Percentiles rank a stretch among this genome's conserved stretches.
phyloP scores from a whole-genome alignment of 2,797 vertebrate species.

The Coregonus sp. region DNA sequence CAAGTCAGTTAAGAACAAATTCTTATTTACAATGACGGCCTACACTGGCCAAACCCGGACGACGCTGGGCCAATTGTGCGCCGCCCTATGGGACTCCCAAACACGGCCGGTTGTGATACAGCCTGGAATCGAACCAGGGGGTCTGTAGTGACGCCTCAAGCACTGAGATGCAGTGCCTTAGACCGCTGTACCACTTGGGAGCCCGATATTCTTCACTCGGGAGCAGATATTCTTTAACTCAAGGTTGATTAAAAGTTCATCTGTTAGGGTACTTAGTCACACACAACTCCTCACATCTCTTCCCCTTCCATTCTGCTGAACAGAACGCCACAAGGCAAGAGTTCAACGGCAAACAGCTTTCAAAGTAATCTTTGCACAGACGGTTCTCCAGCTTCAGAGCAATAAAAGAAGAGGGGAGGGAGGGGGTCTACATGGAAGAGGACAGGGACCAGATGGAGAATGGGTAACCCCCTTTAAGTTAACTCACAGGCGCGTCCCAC shows the following conservation, averaged over 20 bases:
- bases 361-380: constrained; percentile 36
- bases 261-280: neutral
- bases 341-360: constrained; percentile 40
- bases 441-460: neutral
- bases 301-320: constrained; percentile 17
- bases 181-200: no score
- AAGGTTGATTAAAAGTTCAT: constrained; percentile 48
- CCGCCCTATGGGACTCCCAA: no score
- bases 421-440: neutral
- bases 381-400: constrained; percentile 14
- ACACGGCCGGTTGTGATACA: no score
- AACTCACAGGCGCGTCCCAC: constrained; percentile 84
- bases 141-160: no score
- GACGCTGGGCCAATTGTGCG: no score
- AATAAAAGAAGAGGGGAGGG: neutral
- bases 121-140: no score
- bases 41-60: no score
- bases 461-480: neutral
- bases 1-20: no score
- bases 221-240: neutral
- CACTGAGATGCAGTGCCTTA: no score
- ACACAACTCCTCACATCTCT: neutral
- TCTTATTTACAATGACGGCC: no score
- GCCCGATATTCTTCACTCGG: neutral
- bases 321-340: constrained; percentile 28